Evolutionary conservation across 30 jellyfish, hydroid and myxozoan genomes (phyloP), one percentile per base, ranked within the genome.

Genomic region (Cassiopea xamachana): DNA sequence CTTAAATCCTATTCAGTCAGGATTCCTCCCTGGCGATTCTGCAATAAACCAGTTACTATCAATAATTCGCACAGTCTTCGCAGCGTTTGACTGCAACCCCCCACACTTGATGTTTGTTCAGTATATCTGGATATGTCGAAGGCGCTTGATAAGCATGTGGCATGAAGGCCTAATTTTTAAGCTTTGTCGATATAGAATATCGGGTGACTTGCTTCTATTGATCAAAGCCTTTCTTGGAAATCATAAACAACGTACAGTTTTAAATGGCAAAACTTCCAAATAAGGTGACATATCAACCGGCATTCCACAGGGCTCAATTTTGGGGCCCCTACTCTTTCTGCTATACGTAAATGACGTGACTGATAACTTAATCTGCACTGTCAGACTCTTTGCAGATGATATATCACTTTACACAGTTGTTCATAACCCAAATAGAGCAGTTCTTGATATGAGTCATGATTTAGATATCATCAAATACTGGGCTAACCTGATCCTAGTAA

Each of bases 371-470:
- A 67, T 6, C 15, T 67, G 45, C 76, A 67, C 6, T 67, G 76
- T 67, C 15, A 51, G 9, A 9, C 64, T 51, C 4, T 9, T 51
- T 51, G 64, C 64, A 51, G 64, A 67, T 67, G 76, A 67, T 67
- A 14, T 67, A 67, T 67, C 76, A 67, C 76, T 67, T 48, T 78
- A 10, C 75, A 48, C 74, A 49, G 87, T 78, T 78, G 87, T 78
- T 46, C 78, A 51, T 10, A 49, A 78, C n/a, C 75, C 87, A 51
- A 78, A 78, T 46, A 49, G 67, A 78, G 87, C 81, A 8, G 87
- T 81, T 81, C 79, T 43, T 82, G 89, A 79, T 48, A 79, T 79
- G 87, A 79, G 48, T 49, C 87, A 79, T 79, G 87, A 79, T 81
- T 73, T 27, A 73, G 76, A 60, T 18, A 43, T 8, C n/a, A 81